These are phyloP conservation scores for Gouania willdenowi DNA, from an alignment of 2,797 vertebrate genomes.

Conservation along the genomic window DNA sequence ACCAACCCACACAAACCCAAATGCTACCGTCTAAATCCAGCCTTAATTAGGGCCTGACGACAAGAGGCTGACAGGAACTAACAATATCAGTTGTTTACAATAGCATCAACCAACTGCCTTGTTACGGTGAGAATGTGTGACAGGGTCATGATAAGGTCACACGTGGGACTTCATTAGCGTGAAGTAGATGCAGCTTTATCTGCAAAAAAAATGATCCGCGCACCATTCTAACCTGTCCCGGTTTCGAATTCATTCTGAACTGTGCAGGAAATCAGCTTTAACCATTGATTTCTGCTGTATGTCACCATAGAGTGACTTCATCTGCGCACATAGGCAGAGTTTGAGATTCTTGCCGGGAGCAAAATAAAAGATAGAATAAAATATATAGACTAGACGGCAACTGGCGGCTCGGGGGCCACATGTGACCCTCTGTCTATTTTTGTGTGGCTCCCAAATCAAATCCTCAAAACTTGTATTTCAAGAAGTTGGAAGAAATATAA, in stretches of 20 bases:
- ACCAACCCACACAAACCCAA: slow-evolving; percentile 65
- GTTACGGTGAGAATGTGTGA: slow-evolving; percentile 57
- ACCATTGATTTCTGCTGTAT: too few species aligned
- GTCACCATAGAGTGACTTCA: too few species aligned
- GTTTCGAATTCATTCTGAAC: neutral
- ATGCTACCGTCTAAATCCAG: slow-evolving; percentile 67
- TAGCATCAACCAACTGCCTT: slow-evolving; percentile 53
- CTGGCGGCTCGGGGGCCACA: too few species aligned
- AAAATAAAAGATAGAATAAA: too few species aligned
- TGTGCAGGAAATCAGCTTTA: too few species aligned
- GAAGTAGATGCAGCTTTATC: slow-evolving; percentile 49
- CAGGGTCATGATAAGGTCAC: slow-evolving; percentile 68
- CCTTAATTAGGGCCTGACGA: slow-evolving; percentile 60
- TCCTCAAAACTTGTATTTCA: too few species aligned
- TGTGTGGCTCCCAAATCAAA: too few species aligned
- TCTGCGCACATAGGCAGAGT: too few species aligned
- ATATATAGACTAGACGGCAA: too few species aligned
- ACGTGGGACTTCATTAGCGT: slow-evolving; percentile 58
- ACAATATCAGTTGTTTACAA: slow-evolving; percentile 68
- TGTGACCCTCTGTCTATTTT: too few species aligned
- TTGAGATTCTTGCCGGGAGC: too few species aligned
- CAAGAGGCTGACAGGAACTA: slow-evolving; percentile 52
- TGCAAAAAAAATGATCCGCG: slow-evolving; percentile 41
- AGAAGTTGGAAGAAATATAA: too few species aligned
- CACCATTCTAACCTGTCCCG: slow-evolving; percentile 13